These are phyloP conservation scores for Spinus pinus DNA, from an alignment of 2,797 vertebrate species.

Conservation along the genomic window DNA sequence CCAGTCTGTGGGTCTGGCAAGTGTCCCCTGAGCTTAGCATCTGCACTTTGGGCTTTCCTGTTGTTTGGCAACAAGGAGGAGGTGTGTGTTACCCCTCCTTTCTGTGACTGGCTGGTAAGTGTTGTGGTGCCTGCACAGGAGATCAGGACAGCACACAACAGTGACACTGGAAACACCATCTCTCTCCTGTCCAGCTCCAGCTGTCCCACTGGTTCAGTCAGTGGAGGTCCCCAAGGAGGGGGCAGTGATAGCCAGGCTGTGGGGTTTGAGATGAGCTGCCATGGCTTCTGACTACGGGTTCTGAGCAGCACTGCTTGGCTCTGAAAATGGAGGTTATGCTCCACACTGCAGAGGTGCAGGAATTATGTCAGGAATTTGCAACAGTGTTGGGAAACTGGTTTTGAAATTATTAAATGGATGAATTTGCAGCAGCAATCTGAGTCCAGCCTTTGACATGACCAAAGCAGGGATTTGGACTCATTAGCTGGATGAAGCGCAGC, in stretches of 20 bases:
- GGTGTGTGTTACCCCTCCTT: too few species aligned
- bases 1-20: accelerated
- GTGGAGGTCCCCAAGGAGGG: accelerated
- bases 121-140: not conserved
- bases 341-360: not conserved
- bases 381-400: not conserved
- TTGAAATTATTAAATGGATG: not conserved
- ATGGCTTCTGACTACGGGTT: not conserved
- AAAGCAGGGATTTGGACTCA: not conserved
- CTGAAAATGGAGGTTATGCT: not conserved
- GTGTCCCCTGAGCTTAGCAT: not conserved
- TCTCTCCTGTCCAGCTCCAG: not conserved
- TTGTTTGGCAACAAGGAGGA: not conserved
- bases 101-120: not conserved
- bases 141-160: accelerated
- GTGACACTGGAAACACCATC: not conserved
- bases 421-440: not conserved
- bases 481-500: not conserved
- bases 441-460: not conserved
- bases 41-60: accelerated
- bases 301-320: not conserved
- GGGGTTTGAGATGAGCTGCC: not conserved
- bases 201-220: accelerated
- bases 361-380: not conserved
- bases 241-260: accelerated